A percentile compares a stretch with the other conserved stretches of the same genome.
These are phyloP conservation scores for Mustelus asterias DNA, from an alignment of 2,113 vertebrate species.

Conservation along the genomic window DNA sequence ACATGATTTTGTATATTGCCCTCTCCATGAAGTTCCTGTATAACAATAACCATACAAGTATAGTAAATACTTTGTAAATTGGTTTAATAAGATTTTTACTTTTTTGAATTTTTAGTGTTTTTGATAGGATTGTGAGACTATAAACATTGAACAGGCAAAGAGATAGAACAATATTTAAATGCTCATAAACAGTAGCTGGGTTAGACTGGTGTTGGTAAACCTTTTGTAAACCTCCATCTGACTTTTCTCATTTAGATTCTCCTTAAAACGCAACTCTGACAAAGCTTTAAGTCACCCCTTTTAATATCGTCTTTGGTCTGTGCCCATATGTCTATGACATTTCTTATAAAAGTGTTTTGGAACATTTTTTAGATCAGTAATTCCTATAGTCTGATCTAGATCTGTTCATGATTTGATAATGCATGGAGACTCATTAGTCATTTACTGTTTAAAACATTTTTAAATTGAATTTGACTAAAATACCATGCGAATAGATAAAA, in stretches of 20 bases:
- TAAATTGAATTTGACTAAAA: not conserved
- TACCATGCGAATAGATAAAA: not conserved
- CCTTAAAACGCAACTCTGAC: not conserved
- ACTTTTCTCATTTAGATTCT: not conserved
- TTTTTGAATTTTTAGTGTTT: conserved; percentile 16
- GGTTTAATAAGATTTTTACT: conserved; percentile 7
- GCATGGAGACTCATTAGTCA: not conserved
- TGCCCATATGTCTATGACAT: not conserved
- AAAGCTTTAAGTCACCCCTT: not conserved
- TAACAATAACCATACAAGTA: conserved; percentile 20
- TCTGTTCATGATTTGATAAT: not conserved
- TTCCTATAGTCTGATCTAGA: not conserved
- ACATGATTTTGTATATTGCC: conserved; percentile 26
- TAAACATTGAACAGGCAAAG: not conserved
- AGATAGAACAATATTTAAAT: conserved; percentile 6
- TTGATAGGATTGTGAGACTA: conserved; percentile 3
- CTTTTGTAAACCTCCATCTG: not conserved
- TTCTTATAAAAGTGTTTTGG: not conserved
- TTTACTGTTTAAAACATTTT: not conserved
- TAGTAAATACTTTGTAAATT: conserved; percentile 35
- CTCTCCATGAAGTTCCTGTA: conserved; percentile 17
- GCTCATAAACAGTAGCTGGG: not conserved
- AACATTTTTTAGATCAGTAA: not conserved
- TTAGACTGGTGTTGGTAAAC: not conserved
- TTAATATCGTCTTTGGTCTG: not conserved